Base-by-base conservation (phyloP, 1,140 invertebrate species). In the Drosophila guanche region DNA sequence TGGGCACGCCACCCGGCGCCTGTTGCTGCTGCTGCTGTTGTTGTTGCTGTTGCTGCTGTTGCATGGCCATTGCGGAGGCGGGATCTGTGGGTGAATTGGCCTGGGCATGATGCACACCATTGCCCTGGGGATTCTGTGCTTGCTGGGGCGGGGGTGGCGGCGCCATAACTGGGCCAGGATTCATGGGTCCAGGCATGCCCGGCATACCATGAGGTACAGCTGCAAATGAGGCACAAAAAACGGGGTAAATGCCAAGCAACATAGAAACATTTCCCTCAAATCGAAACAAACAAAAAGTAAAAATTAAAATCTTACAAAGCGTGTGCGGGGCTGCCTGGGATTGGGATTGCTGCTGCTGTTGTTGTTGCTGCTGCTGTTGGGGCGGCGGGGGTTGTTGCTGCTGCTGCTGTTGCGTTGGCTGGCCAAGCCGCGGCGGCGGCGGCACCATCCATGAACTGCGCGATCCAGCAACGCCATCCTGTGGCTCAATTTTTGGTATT, bases 291-390 rank as follows among this genome's bases (percentile, higher is more conserved):
- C 92, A 92, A 47, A 76, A 45, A 37, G 5, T 41, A 51, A 29
- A 69, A 79, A 91, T 92, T 76, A 84, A 72, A 93, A 92, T 92
- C 94, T 94, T 94, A 94, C 94, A 86, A 78, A 90, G 90, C 69
- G 80, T 92, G 93, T 94, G 93, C 76, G 93, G 84, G 90, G 79
- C 63, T 60, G 79, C 69, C 23, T 93, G 89, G 62, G 83, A 61
- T 73, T 79, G 80, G 59, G 71, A 33, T 54, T 88, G 76, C 40
- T 50, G 48, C 43, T 66, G 61, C 50, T 72, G 68, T 42, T 74
- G 74, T 47, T 68, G 70, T 42, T 77, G 81, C 5, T 71, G 73
- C 47, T 79, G 81, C 54, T 74, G 66, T 16, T 66, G 62, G 20
- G 68, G 67, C 58, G 67, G 42, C 20, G 69, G 68, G 41, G 75